Base-by-base conservation (phyloP, 2,888 invertebrate genomes). In the Cheilosia soror region DNA sequence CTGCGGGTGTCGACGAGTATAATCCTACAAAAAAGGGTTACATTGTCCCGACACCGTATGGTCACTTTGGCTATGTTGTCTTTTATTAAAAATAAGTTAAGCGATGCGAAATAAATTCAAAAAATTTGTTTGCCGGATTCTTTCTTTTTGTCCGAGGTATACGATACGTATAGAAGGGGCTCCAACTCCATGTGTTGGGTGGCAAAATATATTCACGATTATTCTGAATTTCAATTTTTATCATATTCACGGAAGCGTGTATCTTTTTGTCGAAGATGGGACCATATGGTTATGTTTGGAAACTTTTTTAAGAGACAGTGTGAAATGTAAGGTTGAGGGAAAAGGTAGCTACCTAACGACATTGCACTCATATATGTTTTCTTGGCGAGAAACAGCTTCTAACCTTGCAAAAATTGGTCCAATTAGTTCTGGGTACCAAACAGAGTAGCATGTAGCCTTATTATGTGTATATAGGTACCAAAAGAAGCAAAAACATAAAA, bases 31-130 rank as follows among this genome's bases (percentile, higher is more conserved):
- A 81, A 71, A 83, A 78, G 73, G 78, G 62, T 78, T 62, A 73
- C 62, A 83, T 42, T 60, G 73, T 78, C 73, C 78, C 68, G 65
- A 78, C 79, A 79, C 83, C 83, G 66, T 79, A 83, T 83, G 83
- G 83, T 83, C 79, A 78, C 27, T 62, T 40, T 33, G 81, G n/a
- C 71, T 65, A 40, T 66, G 60, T 66, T 72, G 72, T 73, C 68
- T 71, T 71, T 78, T 83, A 83, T 83, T 83, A 83, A 83, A 83
- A 83, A 83, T 73, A 83, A 73, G 83, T 83, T 78, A 66, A 79
- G 79, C 68, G 63, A 73, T 78, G 79, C 83, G 78, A 73, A 79
- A 78, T 49, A 73, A 44, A 79, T 78, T 58, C 53, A 27, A 57
- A 82, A 82, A 71, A 5, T 5, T 27, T 31, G 11, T 25, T 37